Percentiles rank a stretch among this genome's conserved stretches.
Evolutionary conservation across 2,113 vertebrate species (phyloP).

Genomic region (Theristicus caerulescens): DNA sequence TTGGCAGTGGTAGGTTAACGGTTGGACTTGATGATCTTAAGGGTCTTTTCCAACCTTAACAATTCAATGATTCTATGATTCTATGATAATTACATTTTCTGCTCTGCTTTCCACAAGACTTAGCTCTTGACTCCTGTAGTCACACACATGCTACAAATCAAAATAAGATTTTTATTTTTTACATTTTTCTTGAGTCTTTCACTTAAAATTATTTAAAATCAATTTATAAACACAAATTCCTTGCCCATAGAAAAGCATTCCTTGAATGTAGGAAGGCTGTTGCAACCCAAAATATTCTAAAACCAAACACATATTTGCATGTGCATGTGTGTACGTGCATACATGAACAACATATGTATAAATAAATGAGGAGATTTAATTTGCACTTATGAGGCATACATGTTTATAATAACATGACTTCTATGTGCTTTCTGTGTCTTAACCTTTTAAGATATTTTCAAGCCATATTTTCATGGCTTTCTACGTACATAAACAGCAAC

Average conservation of each 20-base stretch:
- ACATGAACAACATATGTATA: neutral
- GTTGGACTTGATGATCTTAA: too few relatives aligned
- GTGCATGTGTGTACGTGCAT: fast-evolving
- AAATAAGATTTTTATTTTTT: neutral
- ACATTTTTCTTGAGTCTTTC: neutral
- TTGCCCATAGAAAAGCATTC: neutral
- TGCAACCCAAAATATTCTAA: neutral
- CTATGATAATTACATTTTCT: neutral
- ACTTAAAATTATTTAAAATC: neutral
- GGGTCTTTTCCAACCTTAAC: too few relatives aligned
- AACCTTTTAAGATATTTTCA: neutral
- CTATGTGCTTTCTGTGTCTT: neutral
- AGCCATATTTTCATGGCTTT: neutral
- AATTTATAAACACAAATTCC: neutral
- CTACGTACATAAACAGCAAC: neutral
- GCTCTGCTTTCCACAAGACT: neutral
- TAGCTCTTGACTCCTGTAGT: neutral
- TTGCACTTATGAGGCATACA: neutral
- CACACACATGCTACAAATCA: neutral
- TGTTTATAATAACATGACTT: neutral
- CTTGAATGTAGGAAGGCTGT: neutral
- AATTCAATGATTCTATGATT: too few relatives aligned
- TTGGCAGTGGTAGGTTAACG: too few relatives aligned
- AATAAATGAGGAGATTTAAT: neutral
- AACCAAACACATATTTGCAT: neutral